A percentile compares a stretch with the other conserved stretches of the same genome.
Evolutionary conservation across 1,140 invertebrate genomes (phyloP).

Genomic region (Panagrolaimus sp.): DNA sequence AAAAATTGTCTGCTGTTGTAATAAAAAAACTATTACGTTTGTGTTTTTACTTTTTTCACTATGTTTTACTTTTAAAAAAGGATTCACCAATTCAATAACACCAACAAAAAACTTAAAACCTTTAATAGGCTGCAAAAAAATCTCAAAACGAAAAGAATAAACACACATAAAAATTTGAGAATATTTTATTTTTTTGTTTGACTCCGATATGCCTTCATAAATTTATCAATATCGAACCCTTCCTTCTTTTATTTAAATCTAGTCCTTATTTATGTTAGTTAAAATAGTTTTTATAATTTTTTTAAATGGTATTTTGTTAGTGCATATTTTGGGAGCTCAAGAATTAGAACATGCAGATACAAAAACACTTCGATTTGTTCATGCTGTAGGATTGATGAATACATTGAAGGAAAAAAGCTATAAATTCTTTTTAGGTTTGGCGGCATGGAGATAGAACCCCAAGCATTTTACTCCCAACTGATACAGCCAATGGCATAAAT

Average conservation of each 20-base stretch:
- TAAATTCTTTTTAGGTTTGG: slow-evolving; percentile 45
- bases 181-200: no score
- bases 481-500: slow-evolving; percentile 34
- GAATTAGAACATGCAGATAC: slow-evolving; percentile 1
- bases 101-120: no score
- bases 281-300: background rate
- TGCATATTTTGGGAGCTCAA: no score
- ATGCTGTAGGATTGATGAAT: slow-evolving; percentile 11
- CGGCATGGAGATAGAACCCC: slow-evolving; percentile 57
- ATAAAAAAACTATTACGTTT: no score
- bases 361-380: background rate
- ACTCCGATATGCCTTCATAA: background rate
- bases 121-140: no score
- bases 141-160: no score
- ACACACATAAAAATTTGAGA: no score
- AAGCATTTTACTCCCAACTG: slow-evolving; percentile 39
- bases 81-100: no score
- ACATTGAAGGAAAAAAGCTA: background rate
- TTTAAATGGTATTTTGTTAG: background rate
- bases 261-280: background rate
- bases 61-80: no score
- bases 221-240: background rate
- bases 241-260: background rate
- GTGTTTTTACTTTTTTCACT: no score
- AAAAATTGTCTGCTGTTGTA: no score